phyloP scores from a whole-genome alignment of 2,113 vertebrate species.

The Pseudopipra pipra region DNA sequence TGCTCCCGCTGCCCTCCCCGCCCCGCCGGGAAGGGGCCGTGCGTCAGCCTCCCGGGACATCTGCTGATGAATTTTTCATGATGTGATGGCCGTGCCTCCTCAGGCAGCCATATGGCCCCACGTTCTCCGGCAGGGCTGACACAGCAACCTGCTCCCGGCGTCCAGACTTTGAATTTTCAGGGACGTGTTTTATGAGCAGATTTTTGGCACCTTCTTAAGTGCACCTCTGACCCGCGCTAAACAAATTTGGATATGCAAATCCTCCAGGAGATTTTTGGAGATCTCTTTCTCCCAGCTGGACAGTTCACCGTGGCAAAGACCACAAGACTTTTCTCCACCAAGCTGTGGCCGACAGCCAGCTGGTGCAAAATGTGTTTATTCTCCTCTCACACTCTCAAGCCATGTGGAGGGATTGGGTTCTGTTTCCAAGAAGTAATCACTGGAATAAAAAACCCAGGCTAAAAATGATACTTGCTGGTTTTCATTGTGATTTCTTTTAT shows the following conservation, averaged over 20 bases:
- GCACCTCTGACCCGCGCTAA: background rate
- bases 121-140: background rate
- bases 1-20: background rate
- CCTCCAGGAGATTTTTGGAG: background rate
- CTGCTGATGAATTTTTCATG: background rate
- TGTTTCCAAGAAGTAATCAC: constrained; percentile 39
- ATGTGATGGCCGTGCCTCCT: background rate
- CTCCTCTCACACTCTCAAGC: background rate
- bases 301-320: background rate
- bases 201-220: background rate
- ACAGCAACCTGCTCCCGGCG: fast-evolving
- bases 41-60: background rate
- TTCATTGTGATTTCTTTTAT: constrained; percentile 6
- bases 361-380: background rate
- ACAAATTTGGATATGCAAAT: background rate
- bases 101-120: constrained; percentile 15
- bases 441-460: constrained; percentile 5
- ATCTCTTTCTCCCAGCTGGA: background rate
- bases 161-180: background rate
- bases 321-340: background rate
- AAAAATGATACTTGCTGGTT: constrained; percentile 23
- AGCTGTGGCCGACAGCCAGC: background rate
- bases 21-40: background rate
- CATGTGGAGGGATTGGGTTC: background rate
- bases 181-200: background rate